Evolutionary conservation across 2,113 vertebrate genomes (phyloP), one percentile per base, ranked within the genome.

Genomic region (Pycnonotus jocosus): DNA sequence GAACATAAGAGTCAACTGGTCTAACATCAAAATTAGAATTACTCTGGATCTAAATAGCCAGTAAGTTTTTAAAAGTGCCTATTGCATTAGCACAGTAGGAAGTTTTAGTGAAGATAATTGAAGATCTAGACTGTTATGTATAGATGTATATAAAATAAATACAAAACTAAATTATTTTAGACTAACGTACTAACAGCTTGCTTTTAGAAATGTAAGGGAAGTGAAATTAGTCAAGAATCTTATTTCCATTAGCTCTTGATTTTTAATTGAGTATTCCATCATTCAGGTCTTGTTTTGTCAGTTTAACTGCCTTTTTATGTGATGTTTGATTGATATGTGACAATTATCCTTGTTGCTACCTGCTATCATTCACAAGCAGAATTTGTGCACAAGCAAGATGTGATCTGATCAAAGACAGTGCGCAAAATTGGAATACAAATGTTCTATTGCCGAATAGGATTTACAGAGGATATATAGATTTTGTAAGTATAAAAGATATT

Each of bases 1-100:
- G n/a, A 73, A 18, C 0, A 0, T 23, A 6, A 11, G 33, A 73
- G 51, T 66, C 56, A 70, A 21, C 16, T 42, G 60, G 25, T 54
- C 15, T 54, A 33, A 57, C 37, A 23, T 60, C 21, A 45, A 20
- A 72, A 48, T 69, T 28, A 47, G 8, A 85, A 68, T 77, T 10
- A 13, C 21, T 56, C 19, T 45, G 54, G 15, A 57, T 50, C 66
- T 60, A 60, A 81, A 53, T 44, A 61, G 19, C 16, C 12, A 58
- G 6, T 10, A 60, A 22, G 17, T 9, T 51, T 71, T 64, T 9
- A 10, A 19, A 73, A 51, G 12, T 56, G 7, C 31, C 12, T 48
- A 7, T 30, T 71, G 24, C 30, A 25, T 79, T 72, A 86, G 53
- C 8, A 15, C 16, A 25, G 19, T 40, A 64, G 37, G 28, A 60